phyloP scores from a whole-genome alignment of 2,797 vertebrate species.

The Craterocephalus amniculus region DNA sequence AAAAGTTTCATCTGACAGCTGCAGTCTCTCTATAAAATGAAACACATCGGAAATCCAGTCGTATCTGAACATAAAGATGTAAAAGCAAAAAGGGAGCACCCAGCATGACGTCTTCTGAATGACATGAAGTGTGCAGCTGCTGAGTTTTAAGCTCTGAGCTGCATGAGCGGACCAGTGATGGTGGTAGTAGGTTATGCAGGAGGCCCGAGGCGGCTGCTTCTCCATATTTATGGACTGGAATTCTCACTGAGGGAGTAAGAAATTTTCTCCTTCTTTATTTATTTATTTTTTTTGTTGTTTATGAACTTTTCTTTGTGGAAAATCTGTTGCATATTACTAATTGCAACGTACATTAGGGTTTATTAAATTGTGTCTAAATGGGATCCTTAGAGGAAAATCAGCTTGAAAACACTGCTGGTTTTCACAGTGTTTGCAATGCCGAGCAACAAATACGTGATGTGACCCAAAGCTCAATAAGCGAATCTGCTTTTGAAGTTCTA shows the following conservation, averaged over 20 bases:
- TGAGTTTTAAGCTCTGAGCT: constrained; percentile 1
- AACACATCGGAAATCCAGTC: constrained; percentile 3
- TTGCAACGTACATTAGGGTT: not conserved
- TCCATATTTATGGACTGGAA: constrained; percentile 28
- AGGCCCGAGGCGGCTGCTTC: constrained; percentile 18
- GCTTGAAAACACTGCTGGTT: constrained; percentile 12
- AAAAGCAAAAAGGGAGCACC: constrained; percentile 10
- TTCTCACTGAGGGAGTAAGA: constrained; percentile 5
- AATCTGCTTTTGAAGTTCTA: constrained; percentile 59
- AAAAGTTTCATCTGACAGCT: not conserved
- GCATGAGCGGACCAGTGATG: not conserved
- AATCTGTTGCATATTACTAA: constrained; percentile 11
- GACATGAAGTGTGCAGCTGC: not conserved
- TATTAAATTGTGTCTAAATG: constrained; percentile 3
- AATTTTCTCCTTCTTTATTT: constrained; percentile 1
- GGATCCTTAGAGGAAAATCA: constrained; percentile 16
- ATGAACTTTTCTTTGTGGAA: constrained; percentile 2
- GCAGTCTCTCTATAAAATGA: constrained; percentile 3
- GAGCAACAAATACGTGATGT: constrained; percentile 19
- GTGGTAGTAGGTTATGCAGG: not conserved
- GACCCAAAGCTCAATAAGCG: constrained; percentile 25
- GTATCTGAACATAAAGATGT: constrained; percentile 3
- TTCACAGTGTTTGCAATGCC: not conserved
- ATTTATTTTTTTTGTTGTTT: no score
- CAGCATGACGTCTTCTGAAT: constrained; percentile 7